A percentile compares a stretch with the other conserved stretches of the same genome.
phyloP scores from a whole-genome alignment of 2,888 invertebrate genomes.

The Oscheius sp. region DNA sequence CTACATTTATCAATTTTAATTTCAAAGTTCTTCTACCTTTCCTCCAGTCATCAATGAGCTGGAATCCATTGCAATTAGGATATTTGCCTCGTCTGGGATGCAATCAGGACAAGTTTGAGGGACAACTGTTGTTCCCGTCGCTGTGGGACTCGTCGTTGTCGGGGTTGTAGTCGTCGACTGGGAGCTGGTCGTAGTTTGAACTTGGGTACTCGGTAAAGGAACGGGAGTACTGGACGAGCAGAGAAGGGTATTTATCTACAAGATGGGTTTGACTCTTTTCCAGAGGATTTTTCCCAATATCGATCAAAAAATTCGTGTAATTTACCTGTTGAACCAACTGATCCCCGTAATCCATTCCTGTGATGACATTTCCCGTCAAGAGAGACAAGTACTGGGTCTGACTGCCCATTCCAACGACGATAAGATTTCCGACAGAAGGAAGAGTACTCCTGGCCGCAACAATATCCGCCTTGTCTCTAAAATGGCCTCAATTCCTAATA shows the following conservation, averaged over 20 bases:
- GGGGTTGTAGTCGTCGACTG: background rate
- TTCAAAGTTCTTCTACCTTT: background rate
- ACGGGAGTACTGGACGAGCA: conserved; percentile 6
- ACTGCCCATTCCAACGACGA: conserved; percentile 22
- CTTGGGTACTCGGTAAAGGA: conserved; percentile 5
- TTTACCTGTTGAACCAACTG: conserved; percentile 5
- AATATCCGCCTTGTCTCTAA: conserved; percentile 15
- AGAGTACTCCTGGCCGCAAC: background rate
- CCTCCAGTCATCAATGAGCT: conserved; percentile 15
- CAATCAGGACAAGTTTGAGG: conserved; percentile 42
- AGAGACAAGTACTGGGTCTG: background rate
- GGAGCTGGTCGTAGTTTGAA: background rate
- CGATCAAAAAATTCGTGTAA: too few relatives aligned
- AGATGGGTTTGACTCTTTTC: background rate
- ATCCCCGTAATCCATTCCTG: background rate
- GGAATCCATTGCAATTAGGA: conserved; percentile 42
- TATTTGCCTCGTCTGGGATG: conserved; percentile 40
- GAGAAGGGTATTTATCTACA: conserved; percentile 20
- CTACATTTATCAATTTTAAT: background rate
- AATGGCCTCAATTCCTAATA: background rate
- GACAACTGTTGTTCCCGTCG: conserved; percentile 16
- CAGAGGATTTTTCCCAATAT: background rate
- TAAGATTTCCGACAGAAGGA: conserved; percentile 21
- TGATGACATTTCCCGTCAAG: conserved; percentile 27
- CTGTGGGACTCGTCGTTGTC: conserved; percentile 1